Evolutionary conservation across 2,888 invertebrate species (phyloP), one percentile per base, ranked within the genome.

Genomic region (Leptinotarsa peninsularis): DNA sequence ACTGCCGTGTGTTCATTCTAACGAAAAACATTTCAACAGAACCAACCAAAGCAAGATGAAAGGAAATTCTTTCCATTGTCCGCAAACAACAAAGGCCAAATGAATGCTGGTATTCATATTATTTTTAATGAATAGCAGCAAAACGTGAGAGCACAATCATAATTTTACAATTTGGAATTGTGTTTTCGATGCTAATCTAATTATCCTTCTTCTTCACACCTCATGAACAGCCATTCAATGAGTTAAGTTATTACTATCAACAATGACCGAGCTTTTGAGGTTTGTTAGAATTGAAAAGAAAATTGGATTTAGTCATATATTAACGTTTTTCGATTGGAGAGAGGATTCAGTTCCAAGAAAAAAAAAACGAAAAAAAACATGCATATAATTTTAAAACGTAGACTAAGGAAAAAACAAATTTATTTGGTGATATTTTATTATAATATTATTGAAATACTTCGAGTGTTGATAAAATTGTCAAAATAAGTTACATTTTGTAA

Each of bases 121-220:
- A 75, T 77, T 77, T 74, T 77, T 73, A 73, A 71, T 77, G 77
- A 75, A 73, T 73, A 67, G 72, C 71, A 68, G 71, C 69, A 58
- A 69, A 67, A 68, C 66, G 73, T 72, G 75, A 77, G 71, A 73
- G 75, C 73, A 73, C 43, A 72, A 72, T 49, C 75, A 67, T 73
- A 73, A 74, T 75, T 71, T 60, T 75, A 77, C 75, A 77, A 77
- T 77, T 66, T 60, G 52, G 71, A 73, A 75, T 73, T 75, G 77
- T 73, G 60, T 72, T 70, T 75, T 77, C 66, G 71, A 71, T 71
- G 73, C 67, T 77, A 75, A 77, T 77, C 75, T 75, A 77, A 77
- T 77, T 77, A 74, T 67, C 50, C 67, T 18, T 49, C 67, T 68
- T 73, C 73, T 74, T 75, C 56, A 77, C 72, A 75, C 68, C 49